Conservation (phyloP, 2,113 vertebrate genomes). For the Paramormyrops kingsleyae region DNA sequence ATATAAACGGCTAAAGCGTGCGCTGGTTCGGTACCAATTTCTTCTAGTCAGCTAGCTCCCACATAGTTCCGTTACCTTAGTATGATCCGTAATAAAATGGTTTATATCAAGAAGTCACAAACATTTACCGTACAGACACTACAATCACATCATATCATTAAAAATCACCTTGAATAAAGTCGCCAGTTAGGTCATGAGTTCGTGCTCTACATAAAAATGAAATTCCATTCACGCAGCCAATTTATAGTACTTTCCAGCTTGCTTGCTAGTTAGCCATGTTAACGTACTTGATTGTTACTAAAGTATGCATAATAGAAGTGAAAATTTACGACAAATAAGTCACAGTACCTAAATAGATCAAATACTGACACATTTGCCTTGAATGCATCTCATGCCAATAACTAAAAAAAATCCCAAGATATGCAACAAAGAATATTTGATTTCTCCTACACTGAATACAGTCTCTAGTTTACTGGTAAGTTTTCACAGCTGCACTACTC, state of each 20-base stretch:
- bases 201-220: background rate
- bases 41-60: background rate
- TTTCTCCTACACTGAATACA: background rate
- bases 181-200: background rate
- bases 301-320: background rate
- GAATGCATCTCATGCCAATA: background rate
- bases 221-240: background rate
- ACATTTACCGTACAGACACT: background rate
- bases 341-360: background rate
- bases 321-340: background rate
- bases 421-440: background rate
- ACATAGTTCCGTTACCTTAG: background rate
- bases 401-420: background rate
- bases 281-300: background rate
- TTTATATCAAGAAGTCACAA: background rate
- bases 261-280: background rate
- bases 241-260: background rate
- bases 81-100: background rate
- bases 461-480: background rate
- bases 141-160: background rate
- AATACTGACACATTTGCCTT: background rate
- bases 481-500: background rate
- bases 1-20: background rate
- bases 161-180: background rate
- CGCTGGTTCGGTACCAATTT: background rate